Evolutionary conservation across 2,797 vertebrate genomes (phyloP).

Genomic region (Diglossa cyanea): DNA sequence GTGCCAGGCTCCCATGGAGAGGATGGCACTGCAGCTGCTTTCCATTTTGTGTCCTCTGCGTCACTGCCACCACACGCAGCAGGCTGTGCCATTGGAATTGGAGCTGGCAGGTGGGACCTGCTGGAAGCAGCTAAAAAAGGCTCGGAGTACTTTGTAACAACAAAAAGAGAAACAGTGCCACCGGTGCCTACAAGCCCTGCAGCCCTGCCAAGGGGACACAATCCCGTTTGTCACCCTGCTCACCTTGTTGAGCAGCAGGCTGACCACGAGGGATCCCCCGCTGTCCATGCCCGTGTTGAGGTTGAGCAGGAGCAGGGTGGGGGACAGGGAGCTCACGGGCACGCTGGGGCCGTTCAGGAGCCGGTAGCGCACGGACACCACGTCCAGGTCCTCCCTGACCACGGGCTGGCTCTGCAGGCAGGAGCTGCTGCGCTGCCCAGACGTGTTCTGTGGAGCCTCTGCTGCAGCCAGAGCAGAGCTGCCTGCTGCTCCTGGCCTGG

Average conservation of each 20-base stretch:
- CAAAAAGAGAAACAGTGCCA: neutral
- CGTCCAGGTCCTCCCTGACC: conserved; percentile 85
- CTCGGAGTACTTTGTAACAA: neutral
- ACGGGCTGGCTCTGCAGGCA: conserved; percentile 84
- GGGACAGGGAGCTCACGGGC: conserved; percentile 68
- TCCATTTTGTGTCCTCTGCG: neutral
- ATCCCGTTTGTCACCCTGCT: rapidly evolving
- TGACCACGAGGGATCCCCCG: conserved; percentile 86
- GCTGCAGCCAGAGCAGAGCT: neutral
- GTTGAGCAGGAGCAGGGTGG: conserved; percentile 82
- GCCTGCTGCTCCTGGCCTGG: neutral
- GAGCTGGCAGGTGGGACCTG: neutral
- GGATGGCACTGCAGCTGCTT: conserved; percentile 14
- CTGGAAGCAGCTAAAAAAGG: neutral
- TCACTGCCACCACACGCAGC: neutral
- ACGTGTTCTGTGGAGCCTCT: rapidly evolving
- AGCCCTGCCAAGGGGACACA: neutral
- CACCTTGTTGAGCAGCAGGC: conserved; percentile 83
- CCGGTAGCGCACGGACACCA: conserved; percentile 84
- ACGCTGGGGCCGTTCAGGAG: conserved; percentile 75
- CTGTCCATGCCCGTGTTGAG: conserved; percentile 81
- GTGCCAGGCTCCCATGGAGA: neutral
- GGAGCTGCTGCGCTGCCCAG: neutral
- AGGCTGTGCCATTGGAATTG: neutral
- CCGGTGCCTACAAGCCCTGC: neutral